Evolutionary conservation across 1,140 invertebrate species (phyloP).

Genomic region (Himalopsyche phryganea): DNA sequence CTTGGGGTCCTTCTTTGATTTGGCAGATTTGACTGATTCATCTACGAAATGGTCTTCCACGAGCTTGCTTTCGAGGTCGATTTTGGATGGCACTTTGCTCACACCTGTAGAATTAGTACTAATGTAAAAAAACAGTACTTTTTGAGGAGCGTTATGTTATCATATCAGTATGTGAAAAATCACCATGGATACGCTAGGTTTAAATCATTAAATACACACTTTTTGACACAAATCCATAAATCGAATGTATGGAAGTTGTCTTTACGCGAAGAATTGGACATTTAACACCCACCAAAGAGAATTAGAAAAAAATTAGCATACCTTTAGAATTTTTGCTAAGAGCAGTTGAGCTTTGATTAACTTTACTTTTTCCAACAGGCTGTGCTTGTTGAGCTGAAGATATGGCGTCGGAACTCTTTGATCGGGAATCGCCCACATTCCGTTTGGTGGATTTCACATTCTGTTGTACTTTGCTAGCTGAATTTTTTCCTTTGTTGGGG

Average conservation of each 20-base stretch:
- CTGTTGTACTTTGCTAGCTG: slow-evolving; percentile 12
- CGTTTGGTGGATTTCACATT: slow-evolving; percentile 27
- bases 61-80: slow-evolving; percentile 45
- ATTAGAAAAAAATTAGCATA: too few relatives aligned
- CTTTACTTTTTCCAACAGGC: not conserved
- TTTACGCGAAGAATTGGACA: too few relatives aligned
- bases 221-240: too few relatives aligned
- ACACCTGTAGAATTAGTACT: not conserved
- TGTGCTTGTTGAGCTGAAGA: slow-evolving; percentile 39
- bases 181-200: too few relatives aligned
- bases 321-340: slow-evolving; percentile 3
- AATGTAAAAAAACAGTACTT: too few relatives aligned
- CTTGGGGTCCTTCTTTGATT: slow-evolving; percentile 7
- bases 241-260: too few relatives aligned
- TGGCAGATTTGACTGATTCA: slow-evolving; percentile 37
- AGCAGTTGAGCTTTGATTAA: not conserved
- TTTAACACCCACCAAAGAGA: too few relatives aligned
- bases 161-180: too few relatives aligned
- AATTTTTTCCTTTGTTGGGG: slow-evolving; percentile 37
- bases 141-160: too few relatives aligned
- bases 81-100: slow-evolving; percentile 15
- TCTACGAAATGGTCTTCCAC: slow-evolving; percentile 50
- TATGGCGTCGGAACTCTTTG: slow-evolving; percentile 34
- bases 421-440: slow-evolving; percentile 20
- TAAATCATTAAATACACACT: too few relatives aligned